Evolutionary conservation across 1,140 invertebrate species (phyloP).

Genomic region (Bombus pyrosoma): DNA sequence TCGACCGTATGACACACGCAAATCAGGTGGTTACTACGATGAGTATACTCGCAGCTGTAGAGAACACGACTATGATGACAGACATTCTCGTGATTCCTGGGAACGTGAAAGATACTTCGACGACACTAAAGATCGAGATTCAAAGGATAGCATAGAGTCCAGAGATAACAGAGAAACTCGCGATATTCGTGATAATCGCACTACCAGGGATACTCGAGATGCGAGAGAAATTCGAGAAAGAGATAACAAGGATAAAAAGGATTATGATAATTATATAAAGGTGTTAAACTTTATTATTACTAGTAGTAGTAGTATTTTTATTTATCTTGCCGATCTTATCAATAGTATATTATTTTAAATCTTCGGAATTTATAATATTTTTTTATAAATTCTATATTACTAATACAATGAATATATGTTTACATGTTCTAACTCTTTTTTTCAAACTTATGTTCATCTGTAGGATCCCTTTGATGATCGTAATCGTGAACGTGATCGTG

Average conservation of each 20-base stretch:
- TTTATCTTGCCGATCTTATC: not conserved
- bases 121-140: slow-evolving; percentile 72
- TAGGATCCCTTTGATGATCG: slow-evolving; percentile 83
- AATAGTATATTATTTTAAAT: not conserved
- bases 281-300: slow-evolving; percentile 54
- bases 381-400: not conserved
- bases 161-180: slow-evolving; percentile 65
- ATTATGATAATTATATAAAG: slow-evolving; percentile 79
- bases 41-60: slow-evolving; percentile 77
- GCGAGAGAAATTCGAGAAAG: slow-evolving; percentile 69
- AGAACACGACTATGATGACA: slow-evolving; percentile 79
- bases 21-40: slow-evolving; percentile 75
- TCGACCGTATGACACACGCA: slow-evolving; percentile 74
- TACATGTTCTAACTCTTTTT: not conserved
- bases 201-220: slow-evolving; percentile 64
- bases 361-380: not conserved
- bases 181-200: slow-evolving; percentile 68
- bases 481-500: slow-evolving; percentile 64
- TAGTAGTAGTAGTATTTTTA: not conserved
- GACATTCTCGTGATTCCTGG: slow-evolving; percentile 77
- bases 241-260: slow-evolving; percentile 76
- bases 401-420: not conserved
- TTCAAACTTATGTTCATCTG: slow-evolving; percentile 48
- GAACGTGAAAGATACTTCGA: slow-evolving; percentile 77
- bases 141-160: slow-evolving; percentile 55